These are phyloP conservation scores for Dryobates pubescens DNA, from an alignment of 2,797 vertebrate species.

Conservation along the genomic window DNA sequence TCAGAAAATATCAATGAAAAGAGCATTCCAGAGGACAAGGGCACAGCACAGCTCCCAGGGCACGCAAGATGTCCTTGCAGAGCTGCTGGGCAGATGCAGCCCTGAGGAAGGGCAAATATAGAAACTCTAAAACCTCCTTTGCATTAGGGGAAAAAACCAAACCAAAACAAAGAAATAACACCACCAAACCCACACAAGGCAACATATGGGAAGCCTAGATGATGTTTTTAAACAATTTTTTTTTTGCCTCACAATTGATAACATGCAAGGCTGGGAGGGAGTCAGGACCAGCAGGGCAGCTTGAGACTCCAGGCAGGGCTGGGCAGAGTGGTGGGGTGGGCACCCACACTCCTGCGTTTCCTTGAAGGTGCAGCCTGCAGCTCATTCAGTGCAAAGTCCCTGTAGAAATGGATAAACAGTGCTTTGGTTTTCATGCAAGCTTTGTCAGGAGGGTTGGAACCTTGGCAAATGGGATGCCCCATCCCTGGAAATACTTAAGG, in stretches of 20 bases:
- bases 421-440: rapidly evolving
- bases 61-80: neutral
- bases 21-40: slow-evolving; percentile 20
- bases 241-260: neutral
- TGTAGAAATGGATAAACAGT: rapidly evolving
- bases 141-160: no score
- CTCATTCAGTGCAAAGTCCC: neutral
- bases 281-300: no score
- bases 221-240: rapidly evolving
- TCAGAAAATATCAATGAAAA: slow-evolving; percentile 45
- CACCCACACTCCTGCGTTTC: rapidly evolving
- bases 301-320: no score
- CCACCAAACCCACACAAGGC: neutral
- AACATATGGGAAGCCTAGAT: rapidly evolving
- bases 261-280: rapidly evolving
- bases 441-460: rapidly evolving
- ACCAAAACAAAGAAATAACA: no score
- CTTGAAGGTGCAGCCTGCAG: rapidly evolving
- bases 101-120: neutral
- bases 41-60: neutral
- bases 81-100: neutral
- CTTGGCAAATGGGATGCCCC: neutral
- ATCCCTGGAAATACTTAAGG: no score
- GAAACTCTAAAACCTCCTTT: neutral
- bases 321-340: neutral